phyloP scores from a whole-genome alignment of 2,888 invertebrate genomes.

The Tipula unca region DNA sequence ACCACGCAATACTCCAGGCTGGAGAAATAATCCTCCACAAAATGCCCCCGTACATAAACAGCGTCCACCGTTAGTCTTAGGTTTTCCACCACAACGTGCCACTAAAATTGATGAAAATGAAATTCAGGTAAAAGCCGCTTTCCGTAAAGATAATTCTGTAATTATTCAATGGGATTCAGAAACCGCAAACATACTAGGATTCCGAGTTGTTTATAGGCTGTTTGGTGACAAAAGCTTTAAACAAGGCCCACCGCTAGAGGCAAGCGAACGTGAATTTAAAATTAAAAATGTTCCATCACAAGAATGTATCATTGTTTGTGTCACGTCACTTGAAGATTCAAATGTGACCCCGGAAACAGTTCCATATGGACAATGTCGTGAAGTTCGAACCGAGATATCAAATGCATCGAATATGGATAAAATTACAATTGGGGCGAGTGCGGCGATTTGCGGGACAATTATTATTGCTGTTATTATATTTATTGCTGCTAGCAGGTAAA shows the following conservation, averaged over 20 bases:
- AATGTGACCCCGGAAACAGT: conserved; percentile 81
- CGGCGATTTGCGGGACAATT: conserved; percentile 87
- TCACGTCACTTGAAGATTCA: conserved; percentile 80
- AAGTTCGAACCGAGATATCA: conserved; percentile 76
- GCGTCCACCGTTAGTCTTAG: conserved; percentile 63
- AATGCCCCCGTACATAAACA: conserved; percentile 34
- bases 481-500: conserved; percentile 66
- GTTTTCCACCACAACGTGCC: conserved; percentile 56
- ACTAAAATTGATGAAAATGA: conserved; percentile 63
- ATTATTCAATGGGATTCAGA: conserved; percentile 89
- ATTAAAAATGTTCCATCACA: conserved; percentile 88
- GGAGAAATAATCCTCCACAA: conserved; percentile 30
- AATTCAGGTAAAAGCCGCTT: conserved; percentile 77
- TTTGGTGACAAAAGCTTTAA: conserved; percentile 87
- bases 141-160: conserved; percentile 72
- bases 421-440: conserved; percentile 87
- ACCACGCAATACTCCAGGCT: conserved; percentile 39
- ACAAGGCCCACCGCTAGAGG: conserved; percentile 80
- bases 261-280: conserved; percentile 84
- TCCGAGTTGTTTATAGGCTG: conserved; percentile 77
- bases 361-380: conserved; percentile 78
- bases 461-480: conserved; percentile 85
- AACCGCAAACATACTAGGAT: conserved; percentile 78
- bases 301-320: conserved; percentile 91
- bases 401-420: conserved; percentile 88